Conservation (phyloP, 2,797 vertebrate species). For the Tapirus indicus region DNA sequence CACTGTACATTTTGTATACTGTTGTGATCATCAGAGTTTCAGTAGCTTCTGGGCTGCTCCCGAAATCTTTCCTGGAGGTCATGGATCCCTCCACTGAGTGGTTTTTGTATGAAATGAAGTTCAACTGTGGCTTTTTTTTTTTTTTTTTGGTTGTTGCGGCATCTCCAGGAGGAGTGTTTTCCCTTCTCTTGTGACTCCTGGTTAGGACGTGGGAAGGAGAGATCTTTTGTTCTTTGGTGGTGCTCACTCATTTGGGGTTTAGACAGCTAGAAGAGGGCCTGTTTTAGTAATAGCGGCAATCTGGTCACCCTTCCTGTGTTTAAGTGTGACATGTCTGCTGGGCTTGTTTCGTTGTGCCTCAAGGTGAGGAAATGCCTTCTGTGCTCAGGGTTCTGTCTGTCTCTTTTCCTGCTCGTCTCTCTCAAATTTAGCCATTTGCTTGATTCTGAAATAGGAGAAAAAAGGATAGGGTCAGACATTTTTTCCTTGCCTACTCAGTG, state of each 20-base stretch:
- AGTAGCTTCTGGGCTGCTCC: not conserved
- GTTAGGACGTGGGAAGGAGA: not conserved
- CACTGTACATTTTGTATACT: not conserved
- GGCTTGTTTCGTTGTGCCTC: not conserved
- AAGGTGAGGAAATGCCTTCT: not conserved
- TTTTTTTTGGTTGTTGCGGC: not conserved
- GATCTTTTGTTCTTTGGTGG: slow-evolving; percentile 48
- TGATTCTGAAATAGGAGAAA: not conserved
- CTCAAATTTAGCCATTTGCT: not conserved
- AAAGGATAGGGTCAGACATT: not conserved
- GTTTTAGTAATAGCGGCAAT: not conserved
- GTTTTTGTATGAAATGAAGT: not conserved
- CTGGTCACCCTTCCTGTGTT: not conserved
- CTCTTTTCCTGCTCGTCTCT: not conserved
- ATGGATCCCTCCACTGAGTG: not conserved
- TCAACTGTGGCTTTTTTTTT: not conserved
- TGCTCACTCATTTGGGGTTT: not conserved
- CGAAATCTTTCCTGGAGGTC: not conserved
- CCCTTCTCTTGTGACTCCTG: not conserved
- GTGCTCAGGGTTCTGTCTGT: not conserved
- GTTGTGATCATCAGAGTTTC: not conserved
- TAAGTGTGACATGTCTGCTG: not conserved
- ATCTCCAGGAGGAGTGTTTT: not conserved
- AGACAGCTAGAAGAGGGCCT: not conserved
- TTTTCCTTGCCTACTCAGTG: not conserved